phyloP scores from a whole-genome alignment of 2,888 invertebrate genomes.

The Plebejus melissa region DNA sequence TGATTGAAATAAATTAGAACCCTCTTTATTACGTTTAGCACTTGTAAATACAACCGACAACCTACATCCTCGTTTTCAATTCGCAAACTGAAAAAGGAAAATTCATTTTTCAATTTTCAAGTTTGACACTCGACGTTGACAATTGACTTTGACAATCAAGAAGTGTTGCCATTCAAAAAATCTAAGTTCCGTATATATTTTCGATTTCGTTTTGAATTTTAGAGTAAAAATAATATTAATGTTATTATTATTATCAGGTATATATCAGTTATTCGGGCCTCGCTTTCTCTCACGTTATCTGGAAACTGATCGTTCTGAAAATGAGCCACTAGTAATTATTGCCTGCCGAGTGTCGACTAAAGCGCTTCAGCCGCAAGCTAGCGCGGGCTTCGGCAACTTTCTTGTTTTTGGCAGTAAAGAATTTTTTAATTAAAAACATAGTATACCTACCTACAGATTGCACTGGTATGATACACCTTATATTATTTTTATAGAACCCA shows the following conservation, averaged over 20 bases:
- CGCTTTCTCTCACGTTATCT: not conserved
- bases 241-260: not conserved
- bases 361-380: too few species aligned
- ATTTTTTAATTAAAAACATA: too few species aligned
- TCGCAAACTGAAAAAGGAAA: conserved; percentile 24
- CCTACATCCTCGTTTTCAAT: conserved; percentile 22
- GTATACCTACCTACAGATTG: too few species aligned
- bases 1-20: conserved; percentile 9
- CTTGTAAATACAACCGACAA: not conserved
- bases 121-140: conserved; percentile 5
- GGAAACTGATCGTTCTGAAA: not conserved
- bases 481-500: too few species aligned
- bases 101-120: conserved; percentile 3
- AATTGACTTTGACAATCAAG: conserved; percentile 1
- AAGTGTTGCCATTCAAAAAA: not conserved
- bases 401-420: too few species aligned
- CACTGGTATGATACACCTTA: too few species aligned
- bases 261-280: not conserved
- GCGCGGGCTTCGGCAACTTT: too few species aligned
- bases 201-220: too few species aligned
- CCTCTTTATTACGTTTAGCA: conserved; percentile 7
- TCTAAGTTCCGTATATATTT: not conserved
- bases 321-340: not conserved
- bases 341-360: not conserved
- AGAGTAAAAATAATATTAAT: too few species aligned